These are phyloP conservation scores for Cheilosia variabilis DNA, from an alignment of 2,888 invertebrate genomes.

Conservation along the genomic window DNA sequence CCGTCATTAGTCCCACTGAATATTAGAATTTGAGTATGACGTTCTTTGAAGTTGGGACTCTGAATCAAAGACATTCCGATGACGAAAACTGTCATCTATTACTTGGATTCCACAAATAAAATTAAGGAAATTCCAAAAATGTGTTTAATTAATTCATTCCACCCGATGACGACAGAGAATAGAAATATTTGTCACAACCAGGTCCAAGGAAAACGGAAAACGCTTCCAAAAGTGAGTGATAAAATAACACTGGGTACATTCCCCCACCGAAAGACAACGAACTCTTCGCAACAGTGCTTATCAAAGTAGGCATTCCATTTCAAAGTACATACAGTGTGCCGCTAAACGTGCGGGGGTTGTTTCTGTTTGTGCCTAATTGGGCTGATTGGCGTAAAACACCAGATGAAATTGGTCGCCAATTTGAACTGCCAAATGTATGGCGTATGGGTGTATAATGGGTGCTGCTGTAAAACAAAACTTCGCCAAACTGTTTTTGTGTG, in stretches of 20 bases:
- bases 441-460: neutral
- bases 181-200: slow-evolving; percentile 68
- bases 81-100: slow-evolving; percentile 69
- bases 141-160: slow-evolving; percentile 73
- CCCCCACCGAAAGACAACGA: slow-evolving; percentile 8
- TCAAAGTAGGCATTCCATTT: slow-evolving; percentile 69
- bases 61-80: slow-evolving; percentile 71
- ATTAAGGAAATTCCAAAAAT: slow-evolving; percentile 73
- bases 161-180: slow-evolving; percentile 22
- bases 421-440: slow-evolving; percentile 56
- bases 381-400: slow-evolving; percentile 75
- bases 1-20: slow-evolving; percentile 28
- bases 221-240: slow-evolving; percentile 38
- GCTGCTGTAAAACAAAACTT: slow-evolving; percentile 63
- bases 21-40: slow-evolving; percentile 45
- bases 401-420: slow-evolving; percentile 72
- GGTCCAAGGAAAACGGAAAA: slow-evolving; percentile 58
- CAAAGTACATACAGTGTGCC: slow-evolving; percentile 40
- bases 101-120: slow-evolving; percentile 71
- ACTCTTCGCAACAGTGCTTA: slow-evolving; percentile 44
- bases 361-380: slow-evolving; percentile 71
- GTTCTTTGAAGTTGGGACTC: slow-evolving; percentile 64
- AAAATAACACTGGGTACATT: slow-evolving; percentile 56
- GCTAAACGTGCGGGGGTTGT: slow-evolving; percentile 39
- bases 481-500: slow-evolving; percentile 60